These are phyloP conservation scores for Terebella lapidaria DNA, from an alignment of 2,888 invertebrate species.

Conservation along the genomic window DNA sequence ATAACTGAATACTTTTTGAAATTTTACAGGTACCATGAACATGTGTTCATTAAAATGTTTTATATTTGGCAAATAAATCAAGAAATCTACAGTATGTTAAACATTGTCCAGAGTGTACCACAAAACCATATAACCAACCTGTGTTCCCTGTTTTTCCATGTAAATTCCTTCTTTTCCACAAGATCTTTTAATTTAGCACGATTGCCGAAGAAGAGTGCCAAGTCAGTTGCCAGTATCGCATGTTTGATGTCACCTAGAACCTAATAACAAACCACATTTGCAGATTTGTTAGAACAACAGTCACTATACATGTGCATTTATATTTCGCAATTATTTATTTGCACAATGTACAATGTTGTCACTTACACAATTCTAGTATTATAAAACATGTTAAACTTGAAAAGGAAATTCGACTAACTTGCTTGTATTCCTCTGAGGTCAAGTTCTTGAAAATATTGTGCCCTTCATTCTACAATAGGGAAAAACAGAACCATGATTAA, in stretches of 20 bases:
- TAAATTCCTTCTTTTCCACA: slow-evolving; percentile 60
- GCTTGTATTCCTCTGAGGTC: slow-evolving; percentile 68
- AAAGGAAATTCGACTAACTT: slow-evolving; percentile 32
- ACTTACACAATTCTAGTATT: no score
- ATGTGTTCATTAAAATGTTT: no score
- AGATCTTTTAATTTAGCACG: slow-evolving; percentile 62
- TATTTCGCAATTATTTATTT: neutral
- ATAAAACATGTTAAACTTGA: no score
- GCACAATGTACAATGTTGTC: no score
- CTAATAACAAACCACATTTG: slow-evolving; percentile 45
- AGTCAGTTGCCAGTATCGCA: slow-evolving; percentile 79
- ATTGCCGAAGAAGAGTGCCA: slow-evolving; percentile 77
- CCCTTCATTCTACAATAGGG: slow-evolving; percentile 63
- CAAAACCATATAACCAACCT: no score
- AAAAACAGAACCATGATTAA: neutral
- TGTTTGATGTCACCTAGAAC: slow-evolving; percentile 72
- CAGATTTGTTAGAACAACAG: neutral
- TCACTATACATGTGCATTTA: neutral
- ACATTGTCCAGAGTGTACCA: no score
- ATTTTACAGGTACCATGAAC: no score
- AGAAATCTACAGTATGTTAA: no score
- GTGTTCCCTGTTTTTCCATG: slow-evolving; percentile 66
- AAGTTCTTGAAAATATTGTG: slow-evolving; percentile 78
- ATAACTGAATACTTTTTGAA: no score
- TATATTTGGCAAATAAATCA: no score